These are phyloP conservation scores for Phalloptychus januarius DNA, from an alignment of 2,797 vertebrate genomes.

Conservation along the genomic window DNA sequence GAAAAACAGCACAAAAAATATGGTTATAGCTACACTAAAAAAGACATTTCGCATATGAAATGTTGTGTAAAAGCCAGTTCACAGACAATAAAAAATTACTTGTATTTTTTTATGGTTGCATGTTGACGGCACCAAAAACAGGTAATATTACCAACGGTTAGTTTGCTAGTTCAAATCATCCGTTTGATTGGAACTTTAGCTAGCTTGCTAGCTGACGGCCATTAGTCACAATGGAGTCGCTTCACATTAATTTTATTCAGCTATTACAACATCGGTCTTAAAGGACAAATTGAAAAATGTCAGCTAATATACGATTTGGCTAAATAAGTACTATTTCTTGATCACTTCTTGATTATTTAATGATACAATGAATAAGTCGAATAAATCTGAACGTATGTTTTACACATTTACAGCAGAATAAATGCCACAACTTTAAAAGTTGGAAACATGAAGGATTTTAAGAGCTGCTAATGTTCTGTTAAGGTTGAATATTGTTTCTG, in stretches of 20 bases:
- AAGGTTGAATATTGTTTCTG: neutral
- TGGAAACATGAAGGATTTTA: neutral
- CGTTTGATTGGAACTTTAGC: neutral
- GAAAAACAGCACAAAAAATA: neutral
- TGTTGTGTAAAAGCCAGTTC: neutral
- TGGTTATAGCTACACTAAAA: neutral
- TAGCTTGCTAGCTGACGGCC: neutral
- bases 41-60: neutral
- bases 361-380: too few relatives aligned
- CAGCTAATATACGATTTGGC: neutral
- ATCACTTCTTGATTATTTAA: neutral
- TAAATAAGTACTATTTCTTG: neutral
- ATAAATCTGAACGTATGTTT: neutral
- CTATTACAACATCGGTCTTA: too few relatives aligned
- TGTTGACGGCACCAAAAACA: neutral
- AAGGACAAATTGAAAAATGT: neutral
- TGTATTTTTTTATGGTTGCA: neutral
- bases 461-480: slow-evolving; percentile 9
- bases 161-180: neutral
- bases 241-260: too few relatives aligned
- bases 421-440: neutral
- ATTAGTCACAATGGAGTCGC: too few relatives aligned
- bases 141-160: neutral
- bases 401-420: neutral
- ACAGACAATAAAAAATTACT: neutral